These are phyloP conservation scores for Machimus rusticus DNA, from an alignment of 2,888 invertebrate genomes.

Conservation along the genomic window DNA sequence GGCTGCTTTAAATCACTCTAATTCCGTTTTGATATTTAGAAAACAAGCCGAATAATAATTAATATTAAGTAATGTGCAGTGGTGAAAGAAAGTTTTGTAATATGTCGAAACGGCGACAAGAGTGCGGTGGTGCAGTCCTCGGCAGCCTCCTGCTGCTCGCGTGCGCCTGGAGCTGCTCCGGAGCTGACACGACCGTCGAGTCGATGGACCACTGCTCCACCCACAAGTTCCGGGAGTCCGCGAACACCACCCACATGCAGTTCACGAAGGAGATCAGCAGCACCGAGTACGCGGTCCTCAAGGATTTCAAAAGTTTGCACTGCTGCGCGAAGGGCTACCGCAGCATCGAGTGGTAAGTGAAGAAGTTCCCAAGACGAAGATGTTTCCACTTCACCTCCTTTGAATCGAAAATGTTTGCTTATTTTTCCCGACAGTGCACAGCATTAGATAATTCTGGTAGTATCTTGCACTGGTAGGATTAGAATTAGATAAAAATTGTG, in stretches of 20 bases:
- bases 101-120: background rate
- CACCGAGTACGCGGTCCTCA: slow-evolving; percentile 73
- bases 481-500: no score
- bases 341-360: slow-evolving; percentile 80
- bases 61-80: background rate
- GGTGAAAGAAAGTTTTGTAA: background rate
- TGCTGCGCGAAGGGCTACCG: slow-evolving; percentile 80
- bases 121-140: background rate
- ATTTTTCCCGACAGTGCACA: no score
- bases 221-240: slow-evolving; percentile 46
- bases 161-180: background rate
- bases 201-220: slow-evolving; percentile 48
- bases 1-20: background rate
- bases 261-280: slow-evolving; percentile 77
- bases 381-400: no score
- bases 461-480: no score
- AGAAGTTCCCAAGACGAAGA: background rate
- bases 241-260: slow-evolving; percentile 70
- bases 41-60: background rate
- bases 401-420: no score
- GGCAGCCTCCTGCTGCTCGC: background rate
- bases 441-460: no score
- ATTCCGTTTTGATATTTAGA: background rate
- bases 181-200: background rate
- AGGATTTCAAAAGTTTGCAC: slow-evolving; percentile 77